Percentiles rank a stretch among this genome's conserved stretches.
phyloP scores from a whole-genome alignment of 1,140 invertebrate species.

The Sycobia sp. region DNA sequence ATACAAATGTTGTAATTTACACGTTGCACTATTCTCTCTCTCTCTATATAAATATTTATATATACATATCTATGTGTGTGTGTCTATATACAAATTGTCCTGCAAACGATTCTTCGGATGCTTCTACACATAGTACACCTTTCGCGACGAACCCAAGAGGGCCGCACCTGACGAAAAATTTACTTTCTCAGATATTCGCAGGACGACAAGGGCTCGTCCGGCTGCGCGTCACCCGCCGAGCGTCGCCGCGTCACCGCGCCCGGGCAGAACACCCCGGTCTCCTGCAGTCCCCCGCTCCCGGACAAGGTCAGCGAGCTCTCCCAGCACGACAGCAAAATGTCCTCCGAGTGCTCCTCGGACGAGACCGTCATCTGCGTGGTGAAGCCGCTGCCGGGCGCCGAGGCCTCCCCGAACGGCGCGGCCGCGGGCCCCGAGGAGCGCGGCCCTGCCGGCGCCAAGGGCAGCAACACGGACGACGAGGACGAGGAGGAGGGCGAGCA shows the following conservation, averaged over 20 bases:
- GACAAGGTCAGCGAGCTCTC: constrained; percentile 52
- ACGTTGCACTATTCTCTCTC: too few relatives aligned
- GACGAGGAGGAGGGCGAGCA: constrained; percentile 55
- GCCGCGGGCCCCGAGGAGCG: too few relatives aligned
- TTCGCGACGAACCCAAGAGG: too few relatives aligned
- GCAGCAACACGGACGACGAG: constrained; percentile 42
- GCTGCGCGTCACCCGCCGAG: constrained; percentile 54
- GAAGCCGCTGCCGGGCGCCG: constrained; percentile 45
- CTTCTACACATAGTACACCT: too few relatives aligned
- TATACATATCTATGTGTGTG: too few relatives aligned
- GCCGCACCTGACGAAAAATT: too few relatives aligned
- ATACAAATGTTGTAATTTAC: not conserved
- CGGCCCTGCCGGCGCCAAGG: not conserved
- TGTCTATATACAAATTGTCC: too few relatives aligned
- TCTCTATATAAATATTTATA: too few relatives aligned
- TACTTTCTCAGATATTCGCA: constrained; percentile 50
- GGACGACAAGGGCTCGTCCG: constrained; percentile 53
- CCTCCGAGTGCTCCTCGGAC: constrained; percentile 59
- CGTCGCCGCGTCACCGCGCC: constrained; percentile 41
- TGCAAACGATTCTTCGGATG: too few relatives aligned
- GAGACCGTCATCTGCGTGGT: constrained; percentile 60
- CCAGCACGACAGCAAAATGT: constrained; percentile 57
- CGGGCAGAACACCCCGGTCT: constrained; percentile 31
- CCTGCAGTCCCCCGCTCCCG: constrained; percentile 39
- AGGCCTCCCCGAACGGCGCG: not conserved